Conservation (phyloP, 2,113 vertebrate species). For the Poeciliopsis prolifica region DNA sequence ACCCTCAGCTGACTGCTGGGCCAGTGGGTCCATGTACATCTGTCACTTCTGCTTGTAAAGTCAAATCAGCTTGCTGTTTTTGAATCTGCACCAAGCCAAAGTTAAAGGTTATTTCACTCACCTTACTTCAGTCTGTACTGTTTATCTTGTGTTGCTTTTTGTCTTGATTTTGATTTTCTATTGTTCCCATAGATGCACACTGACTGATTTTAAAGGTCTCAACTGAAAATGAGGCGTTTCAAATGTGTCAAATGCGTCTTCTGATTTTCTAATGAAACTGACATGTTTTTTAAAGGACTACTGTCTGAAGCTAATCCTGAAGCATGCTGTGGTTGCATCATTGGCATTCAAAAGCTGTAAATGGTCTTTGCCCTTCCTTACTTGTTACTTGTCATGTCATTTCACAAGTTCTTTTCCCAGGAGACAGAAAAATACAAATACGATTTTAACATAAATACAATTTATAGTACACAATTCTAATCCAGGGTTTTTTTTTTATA, state of each 20-base stretch:
- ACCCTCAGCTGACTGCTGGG: neutral
- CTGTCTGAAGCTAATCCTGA: slow-evolving; percentile 36
- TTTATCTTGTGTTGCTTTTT: neutral
- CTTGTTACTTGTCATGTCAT: neutral
- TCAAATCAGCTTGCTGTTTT: slow-evolving; percentile 14
- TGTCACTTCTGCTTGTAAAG: neutral
- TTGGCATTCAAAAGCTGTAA: slow-evolving; percentile 73
- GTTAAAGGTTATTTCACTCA: neutral
- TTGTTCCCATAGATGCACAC: neutral
- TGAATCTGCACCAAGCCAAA: neutral
- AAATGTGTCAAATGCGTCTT: slow-evolving; percentile 25
- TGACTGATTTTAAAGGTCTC: neutral
- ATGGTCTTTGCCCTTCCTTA: slow-evolving; percentile 18
- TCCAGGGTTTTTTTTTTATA: too few species aligned
- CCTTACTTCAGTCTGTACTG: neutral
- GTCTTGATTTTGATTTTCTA: neutral
- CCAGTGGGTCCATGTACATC: neutral
- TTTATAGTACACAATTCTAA: too few species aligned
- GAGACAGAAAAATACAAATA: too few species aligned
- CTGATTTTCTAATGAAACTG: slow-evolving; percentile 38
- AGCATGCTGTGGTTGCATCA: slow-evolving; percentile 19
- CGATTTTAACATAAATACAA: too few species aligned
- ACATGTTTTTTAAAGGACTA: slow-evolving; percentile 42
- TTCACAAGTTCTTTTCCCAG: neutral
- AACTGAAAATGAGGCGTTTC: slow-evolving; percentile 21